Conservation (phyloP, 2,888 invertebrate genomes). For the Priocnemis perturbator region DNA sequence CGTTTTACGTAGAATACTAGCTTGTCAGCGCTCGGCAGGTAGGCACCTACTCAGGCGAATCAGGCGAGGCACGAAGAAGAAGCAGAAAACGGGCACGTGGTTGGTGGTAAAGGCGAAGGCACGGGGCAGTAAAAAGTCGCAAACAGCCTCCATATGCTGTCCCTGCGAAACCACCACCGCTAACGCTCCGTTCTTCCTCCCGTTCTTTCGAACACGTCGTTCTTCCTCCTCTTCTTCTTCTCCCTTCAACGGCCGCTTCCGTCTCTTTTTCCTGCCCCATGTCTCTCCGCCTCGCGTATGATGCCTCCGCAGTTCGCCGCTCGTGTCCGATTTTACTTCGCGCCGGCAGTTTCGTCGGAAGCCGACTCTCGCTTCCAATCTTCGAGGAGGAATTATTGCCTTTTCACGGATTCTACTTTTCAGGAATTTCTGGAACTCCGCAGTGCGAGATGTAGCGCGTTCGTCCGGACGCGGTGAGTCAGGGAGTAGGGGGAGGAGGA, state of each 20-base stretch:
- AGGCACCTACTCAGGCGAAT: conserved; percentile 29
- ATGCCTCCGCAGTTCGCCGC: neutral
- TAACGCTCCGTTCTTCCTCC: conserved; percentile 1
- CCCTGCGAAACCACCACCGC: conserved; percentile 32
- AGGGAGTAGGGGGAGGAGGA: too few species aligned
- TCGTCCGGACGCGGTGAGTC: conserved; percentile 1
- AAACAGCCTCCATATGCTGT: conserved; percentile 43
- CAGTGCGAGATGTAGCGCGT: neutral
- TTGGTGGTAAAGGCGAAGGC: conserved; percentile 35
- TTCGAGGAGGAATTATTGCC: conserved; percentile 30
- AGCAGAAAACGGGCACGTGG: conserved; percentile 42
- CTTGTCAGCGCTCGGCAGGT: conserved; percentile 31
- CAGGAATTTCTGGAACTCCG: conserved; percentile 42
- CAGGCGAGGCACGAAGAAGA: conserved; percentile 11
- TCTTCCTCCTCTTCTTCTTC: conserved; percentile 6
- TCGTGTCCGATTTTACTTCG: neutral
- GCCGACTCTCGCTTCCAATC: neutral
- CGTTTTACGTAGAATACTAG: neutral
- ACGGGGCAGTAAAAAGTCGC: conserved; percentile 35
- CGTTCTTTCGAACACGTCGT: conserved; percentile 12
- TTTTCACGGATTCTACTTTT: conserved; percentile 47
- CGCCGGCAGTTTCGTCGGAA: neutral
- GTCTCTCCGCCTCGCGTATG: neutral
- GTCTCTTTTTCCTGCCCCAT: conserved; percentile 3
- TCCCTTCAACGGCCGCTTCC: neutral